Evolutionary conservation across 2,888 invertebrate species (phyloP).

Genomic region (Plebejus argus): DNA sequence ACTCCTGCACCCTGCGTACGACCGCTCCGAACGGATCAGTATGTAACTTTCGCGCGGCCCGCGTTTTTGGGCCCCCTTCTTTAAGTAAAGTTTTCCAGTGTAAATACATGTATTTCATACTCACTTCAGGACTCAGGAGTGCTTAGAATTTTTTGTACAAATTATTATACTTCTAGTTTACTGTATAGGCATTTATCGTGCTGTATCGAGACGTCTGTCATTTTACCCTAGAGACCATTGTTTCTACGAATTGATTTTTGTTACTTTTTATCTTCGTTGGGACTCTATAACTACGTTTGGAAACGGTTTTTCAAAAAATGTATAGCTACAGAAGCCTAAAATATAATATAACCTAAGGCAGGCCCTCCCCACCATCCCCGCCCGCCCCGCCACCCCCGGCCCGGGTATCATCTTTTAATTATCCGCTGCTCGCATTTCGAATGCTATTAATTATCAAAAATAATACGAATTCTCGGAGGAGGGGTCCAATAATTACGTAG

Average conservation of each 20-base stretch:
- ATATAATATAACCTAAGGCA: no score
- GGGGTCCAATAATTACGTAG: background rate
- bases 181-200: conserved; percentile 14
- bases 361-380: no score
- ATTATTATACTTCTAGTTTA: conserved; percentile 30
- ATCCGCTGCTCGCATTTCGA: background rate
- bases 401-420: background rate
- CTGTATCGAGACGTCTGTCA: background rate
- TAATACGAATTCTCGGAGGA: background rate
- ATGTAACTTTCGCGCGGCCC: background rate
- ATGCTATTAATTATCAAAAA: background rate
- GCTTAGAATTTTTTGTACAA: conserved; percentile 22
- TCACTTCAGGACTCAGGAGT: conserved; percentile 17
- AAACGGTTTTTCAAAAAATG: no score
- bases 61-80: background rate
- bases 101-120: background rate
- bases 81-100: background rate
- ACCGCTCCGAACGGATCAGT: no score
- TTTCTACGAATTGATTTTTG: background rate
- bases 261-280: background rate
- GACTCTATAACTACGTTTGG: background rate
- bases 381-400: background rate
- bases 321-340: background rate
- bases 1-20: no score
- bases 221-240: background rate